phyloP scores from a whole-genome alignment of 2,113 vertebrate genomes.

The Trachemys scripta region DNA sequence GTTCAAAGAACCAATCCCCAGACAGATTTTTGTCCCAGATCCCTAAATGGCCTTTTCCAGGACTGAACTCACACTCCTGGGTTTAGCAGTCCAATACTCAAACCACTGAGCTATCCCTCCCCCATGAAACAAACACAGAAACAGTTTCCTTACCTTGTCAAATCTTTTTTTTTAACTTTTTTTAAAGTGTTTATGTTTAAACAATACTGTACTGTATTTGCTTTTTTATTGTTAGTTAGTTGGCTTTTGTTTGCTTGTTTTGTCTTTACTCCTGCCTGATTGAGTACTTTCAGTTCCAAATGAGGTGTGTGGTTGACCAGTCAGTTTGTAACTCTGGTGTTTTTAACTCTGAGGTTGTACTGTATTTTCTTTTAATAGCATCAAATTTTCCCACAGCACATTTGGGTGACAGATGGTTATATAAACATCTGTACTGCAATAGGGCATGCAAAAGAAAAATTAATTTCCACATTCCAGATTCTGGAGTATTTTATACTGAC shows the following conservation, averaged over 20 bases:
- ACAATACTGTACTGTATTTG: not conserved
- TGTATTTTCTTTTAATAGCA: not conserved
- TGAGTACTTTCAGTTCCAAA: not conserved
- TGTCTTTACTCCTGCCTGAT: not conserved
- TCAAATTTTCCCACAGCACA: not conserved
- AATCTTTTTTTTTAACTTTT: too few relatives aligned
- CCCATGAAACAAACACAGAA: too few relatives aligned
- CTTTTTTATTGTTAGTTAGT: not conserved
- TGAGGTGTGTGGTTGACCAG: too few relatives aligned
- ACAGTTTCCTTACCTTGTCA: too few relatives aligned
- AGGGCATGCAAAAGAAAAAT: not conserved
- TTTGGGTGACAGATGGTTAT: not conserved
- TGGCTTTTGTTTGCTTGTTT: not conserved
- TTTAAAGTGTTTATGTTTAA: not conserved
- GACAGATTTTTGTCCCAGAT: too few relatives aligned
- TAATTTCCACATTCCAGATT: not conserved
- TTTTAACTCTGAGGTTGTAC: not conserved
- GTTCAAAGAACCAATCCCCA: too few relatives aligned
- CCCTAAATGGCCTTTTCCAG: too few relatives aligned
- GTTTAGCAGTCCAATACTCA: too few relatives aligned
- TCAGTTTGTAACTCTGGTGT: too few relatives aligned
- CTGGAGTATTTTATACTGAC: too few relatives aligned
- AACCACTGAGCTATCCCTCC: too few relatives aligned
- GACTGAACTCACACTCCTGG: too few relatives aligned
- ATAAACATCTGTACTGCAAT: not conserved